A percentile compares a stretch with the other conserved stretches of the same genome.
These are phyloP conservation scores for Periophthalmus magnuspinnatus DNA, from an alignment of 2,797 vertebrate genomes.

Conservation along the genomic window DNA sequence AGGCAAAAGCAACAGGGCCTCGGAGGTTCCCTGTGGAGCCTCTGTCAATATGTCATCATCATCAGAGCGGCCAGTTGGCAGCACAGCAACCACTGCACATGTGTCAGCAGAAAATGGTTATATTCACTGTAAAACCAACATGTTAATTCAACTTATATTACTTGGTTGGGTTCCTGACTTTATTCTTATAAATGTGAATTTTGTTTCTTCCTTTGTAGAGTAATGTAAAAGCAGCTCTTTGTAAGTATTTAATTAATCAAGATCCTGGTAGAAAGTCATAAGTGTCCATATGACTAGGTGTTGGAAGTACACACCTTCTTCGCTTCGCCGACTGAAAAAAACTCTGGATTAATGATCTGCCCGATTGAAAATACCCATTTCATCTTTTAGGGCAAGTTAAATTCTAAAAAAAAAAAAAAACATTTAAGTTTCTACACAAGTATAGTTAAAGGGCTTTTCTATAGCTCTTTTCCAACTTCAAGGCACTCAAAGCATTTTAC, in stretches of 20 bases:
- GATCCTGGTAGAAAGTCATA: too few species aligned
- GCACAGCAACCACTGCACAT: slow-evolving; percentile 53
- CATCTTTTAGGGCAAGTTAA: not conserved
- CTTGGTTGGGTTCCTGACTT: not conserved
- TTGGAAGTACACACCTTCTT: too few species aligned
- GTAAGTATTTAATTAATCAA: too few species aligned
- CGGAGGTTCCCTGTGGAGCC: slow-evolving; percentile 54
- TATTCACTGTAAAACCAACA: slow-evolving; percentile 40
- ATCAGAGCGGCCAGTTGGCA: slow-evolving; percentile 69
- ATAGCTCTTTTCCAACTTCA: too few species aligned
- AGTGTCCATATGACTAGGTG: too few species aligned
- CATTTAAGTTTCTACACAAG: not conserved
- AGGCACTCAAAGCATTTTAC: too few species aligned
- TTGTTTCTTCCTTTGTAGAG: too few species aligned
- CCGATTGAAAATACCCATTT: not conserved
- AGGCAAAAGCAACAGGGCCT: slow-evolving; percentile 51
- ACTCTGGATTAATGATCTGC: too few species aligned
- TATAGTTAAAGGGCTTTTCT: not conserved
- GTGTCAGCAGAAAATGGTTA: slow-evolving; percentile 67
- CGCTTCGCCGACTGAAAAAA: not conserved
- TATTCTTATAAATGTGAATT: too few species aligned
- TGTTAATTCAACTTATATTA: not conserved
- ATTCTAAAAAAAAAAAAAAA: too few species aligned
- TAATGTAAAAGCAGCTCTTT: too few species aligned
- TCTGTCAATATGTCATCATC: slow-evolving; percentile 77